Base-by-base conservation (phyloP, 1,140 invertebrate species). In the Drosophila sproati region DNA sequence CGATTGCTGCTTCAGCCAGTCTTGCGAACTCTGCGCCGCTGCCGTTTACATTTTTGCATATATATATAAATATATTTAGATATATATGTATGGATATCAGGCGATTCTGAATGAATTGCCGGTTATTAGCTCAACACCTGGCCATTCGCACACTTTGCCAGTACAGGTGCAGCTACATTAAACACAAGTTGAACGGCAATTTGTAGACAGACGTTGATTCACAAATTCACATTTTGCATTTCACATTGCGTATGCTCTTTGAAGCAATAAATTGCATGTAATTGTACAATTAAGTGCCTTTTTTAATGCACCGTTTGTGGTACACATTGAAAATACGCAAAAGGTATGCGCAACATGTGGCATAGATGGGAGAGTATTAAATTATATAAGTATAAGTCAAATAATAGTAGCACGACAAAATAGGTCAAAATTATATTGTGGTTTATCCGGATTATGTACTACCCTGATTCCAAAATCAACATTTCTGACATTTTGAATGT, bases 241-340 rank as follows among this genome's bases (percentile, higher is more conserved):
- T 70, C 67, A 50, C 69, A 82, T 87, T 73, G 55, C 50, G 57
- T 74, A 87, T 88, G 83, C 83, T 67, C 83, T 87, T 87, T 87
- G 83, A 79, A 78, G 77, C 55, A 55, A 48, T 29, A 56, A 77
- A 72, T 82, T 77, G 64, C 83, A 82, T 80, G 39, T 74, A 83
- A 87, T 87, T 83, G 83, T 69, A 80, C 85, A 87, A 87, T 87
- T 87, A 83, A 80, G 62, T 45, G 68, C 31, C 57, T 62, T 60
- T 60, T 60, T 48, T 60, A 56, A 56, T 56, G 37, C 37, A 5
- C 20, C 12, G 28, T 48, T 20, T 20, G 20, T 20, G 20, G 20
- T 20, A 20, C 32, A n/a, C n/a, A 31, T 3, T 8, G 5, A 28
- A 48, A 31, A 5, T 51, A n/a, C 5, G 3, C 12, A 12, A 35